phyloP scores from a whole-genome alignment of 1,140 invertebrate species.

The Drosophila obscura region DNA sequence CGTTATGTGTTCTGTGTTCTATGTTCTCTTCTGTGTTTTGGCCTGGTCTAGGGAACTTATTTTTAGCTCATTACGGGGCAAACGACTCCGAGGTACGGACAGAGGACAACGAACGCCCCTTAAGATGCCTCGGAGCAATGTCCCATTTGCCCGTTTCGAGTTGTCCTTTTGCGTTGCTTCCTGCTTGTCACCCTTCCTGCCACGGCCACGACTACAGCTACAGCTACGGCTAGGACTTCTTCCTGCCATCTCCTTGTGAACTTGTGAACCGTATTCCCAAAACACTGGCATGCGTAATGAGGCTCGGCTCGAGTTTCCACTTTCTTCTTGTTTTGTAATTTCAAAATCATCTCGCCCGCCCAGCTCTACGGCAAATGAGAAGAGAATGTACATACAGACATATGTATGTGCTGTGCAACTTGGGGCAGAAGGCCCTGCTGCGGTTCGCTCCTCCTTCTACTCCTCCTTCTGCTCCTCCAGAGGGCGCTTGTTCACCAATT shows the following conservation, averaged over 20 bases:
- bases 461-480: background rate
- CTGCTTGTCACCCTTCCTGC: conserved; percentile 23
- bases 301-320: conserved; percentile 46
- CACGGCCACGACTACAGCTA: background rate
- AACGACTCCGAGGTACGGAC: conserved; percentile 54
- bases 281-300: conserved; percentile 75
- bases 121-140: conserved; percentile 42
- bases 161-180: conserved; percentile 47
- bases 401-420: conserved; percentile 5
- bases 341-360: conserved; percentile 64
- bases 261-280: conserved; percentile 62
- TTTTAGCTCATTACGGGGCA: conserved; percentile 70
- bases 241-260: conserved; percentile 8
- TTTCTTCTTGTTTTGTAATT: conserved; percentile 72
- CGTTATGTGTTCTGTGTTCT: conserved; percentile 3
- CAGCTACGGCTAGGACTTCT: no score
- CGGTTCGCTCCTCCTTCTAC: conserved; percentile 16
- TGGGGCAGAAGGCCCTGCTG: conserved; percentile 14
- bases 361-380: conserved; percentile 36
- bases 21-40: background rate
- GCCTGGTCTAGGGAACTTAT: conserved; percentile 60
- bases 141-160: conserved; percentile 32
- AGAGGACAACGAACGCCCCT: conserved; percentile 19
- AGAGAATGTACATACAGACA: background rate
- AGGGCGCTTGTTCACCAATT: conserved; percentile 58